phyloP scores from a whole-genome alignment of 2,113 vertebrate species.

The Myrmecophaga tridactyla region DNA sequence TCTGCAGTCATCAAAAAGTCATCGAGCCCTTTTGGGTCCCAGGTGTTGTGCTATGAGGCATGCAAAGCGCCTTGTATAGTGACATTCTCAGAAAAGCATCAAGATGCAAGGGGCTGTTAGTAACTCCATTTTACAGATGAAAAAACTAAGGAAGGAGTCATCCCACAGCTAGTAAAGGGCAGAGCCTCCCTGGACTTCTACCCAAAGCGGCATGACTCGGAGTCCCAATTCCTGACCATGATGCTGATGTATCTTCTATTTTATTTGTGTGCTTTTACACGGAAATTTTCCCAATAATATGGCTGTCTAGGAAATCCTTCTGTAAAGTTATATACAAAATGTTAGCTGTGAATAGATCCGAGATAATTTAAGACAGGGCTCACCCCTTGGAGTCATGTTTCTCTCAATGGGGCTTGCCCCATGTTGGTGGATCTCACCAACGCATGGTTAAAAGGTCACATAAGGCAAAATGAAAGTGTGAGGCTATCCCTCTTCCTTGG shows the following conservation, averaged over 20 bases:
- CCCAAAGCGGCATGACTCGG: background rate
- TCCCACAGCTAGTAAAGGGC: background rate
- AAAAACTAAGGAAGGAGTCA: background rate
- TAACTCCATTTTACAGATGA: background rate
- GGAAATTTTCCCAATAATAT: background rate
- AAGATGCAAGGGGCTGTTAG: background rate
- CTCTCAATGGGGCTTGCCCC: accelerated
- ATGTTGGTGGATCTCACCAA: accelerated
- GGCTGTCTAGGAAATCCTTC: background rate
- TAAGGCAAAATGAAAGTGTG: too few relatives aligned
- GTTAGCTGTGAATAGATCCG: background rate
- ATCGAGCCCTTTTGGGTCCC: background rate
- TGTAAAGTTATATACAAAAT: too few relatives aligned
- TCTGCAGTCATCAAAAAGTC: background rate
- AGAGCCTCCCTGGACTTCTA: background rate
- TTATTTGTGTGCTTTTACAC: background rate
- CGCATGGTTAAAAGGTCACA: accelerated
- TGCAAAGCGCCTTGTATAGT: background rate
- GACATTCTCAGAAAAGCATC: background rate
- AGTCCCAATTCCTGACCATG: background rate
- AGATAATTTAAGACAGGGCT: background rate
- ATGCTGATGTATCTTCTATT: background rate
- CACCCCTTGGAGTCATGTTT: background rate
- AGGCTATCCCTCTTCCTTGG: background rate
- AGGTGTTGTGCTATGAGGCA: background rate